phyloP scores from a whole-genome alignment of 2,797 vertebrate species.

The Paedocypris micromegethes region DNA sequence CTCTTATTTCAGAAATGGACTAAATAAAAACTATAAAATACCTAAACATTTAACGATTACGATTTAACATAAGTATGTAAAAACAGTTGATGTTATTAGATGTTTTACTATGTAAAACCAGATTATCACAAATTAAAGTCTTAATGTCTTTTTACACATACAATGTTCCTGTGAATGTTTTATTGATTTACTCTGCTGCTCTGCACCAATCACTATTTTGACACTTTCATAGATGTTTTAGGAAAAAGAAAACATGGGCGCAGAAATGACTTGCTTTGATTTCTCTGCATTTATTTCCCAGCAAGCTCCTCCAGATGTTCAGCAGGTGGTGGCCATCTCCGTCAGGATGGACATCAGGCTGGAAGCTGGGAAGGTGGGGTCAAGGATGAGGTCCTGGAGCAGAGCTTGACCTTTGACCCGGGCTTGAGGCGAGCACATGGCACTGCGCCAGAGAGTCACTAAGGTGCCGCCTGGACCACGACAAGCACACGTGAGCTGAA shows the following conservation, averaged over 20 bases:
- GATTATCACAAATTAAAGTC: no score
- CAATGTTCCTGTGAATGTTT: no score
- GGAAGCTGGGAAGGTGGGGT: constrained; percentile 46
- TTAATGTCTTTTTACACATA: no score
- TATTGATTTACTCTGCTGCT: no score
- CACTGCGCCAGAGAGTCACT: constrained; percentile 50
- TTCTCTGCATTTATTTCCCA: not conserved
- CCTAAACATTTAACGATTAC: no score
- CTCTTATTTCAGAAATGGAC: no score
- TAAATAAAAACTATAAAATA: no score
- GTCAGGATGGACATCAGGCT: constrained; percentile 54
- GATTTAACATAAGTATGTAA: no score
- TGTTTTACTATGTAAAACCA: no score
- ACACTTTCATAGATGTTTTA: not conserved
- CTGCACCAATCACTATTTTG: no score
- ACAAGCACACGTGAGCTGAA: not conserved
- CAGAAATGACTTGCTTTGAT: not conserved
- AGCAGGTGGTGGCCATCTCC: constrained; percentile 52
- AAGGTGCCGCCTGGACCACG: constrained; percentile 44
- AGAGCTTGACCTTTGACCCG: constrained; percentile 59
- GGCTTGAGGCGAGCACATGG: constrained; percentile 61
- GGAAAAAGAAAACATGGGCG: not conserved
- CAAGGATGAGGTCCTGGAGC: constrained; percentile 55
- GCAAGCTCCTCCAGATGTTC: constrained; percentile 14
- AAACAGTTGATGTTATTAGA: no score